Conservation (phyloP, 2,797 vertebrate genomes). For the Australoheros facetus region DNA sequence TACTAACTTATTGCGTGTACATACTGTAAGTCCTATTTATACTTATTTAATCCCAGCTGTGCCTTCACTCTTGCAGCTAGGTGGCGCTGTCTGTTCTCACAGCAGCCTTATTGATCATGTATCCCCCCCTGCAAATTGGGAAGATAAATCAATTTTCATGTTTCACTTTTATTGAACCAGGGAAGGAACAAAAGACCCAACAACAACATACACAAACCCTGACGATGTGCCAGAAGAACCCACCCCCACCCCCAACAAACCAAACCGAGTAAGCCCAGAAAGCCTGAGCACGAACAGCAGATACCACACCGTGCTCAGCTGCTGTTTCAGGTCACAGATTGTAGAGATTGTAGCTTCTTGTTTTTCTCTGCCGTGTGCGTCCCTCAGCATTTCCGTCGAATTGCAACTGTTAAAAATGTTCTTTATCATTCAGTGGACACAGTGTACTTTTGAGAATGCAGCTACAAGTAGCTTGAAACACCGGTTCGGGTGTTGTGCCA, state of each 20-base stretch:
- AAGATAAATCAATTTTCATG: constrained; percentile 5
- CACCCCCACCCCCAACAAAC: not conserved
- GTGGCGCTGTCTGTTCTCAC: constrained; percentile 39
- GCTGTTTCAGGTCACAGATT: not conserved
- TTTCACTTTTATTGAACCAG: not conserved
- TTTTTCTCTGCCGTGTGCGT: not conserved
- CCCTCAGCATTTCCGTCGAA: not conserved
- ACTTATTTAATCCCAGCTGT: constrained; percentile 77
- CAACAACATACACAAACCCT: not conserved
- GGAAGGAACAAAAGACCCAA: not conserved
- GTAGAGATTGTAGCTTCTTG: not conserved
- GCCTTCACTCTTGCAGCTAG: constrained; percentile 77
- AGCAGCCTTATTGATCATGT: constrained; percentile 9
- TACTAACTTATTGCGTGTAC: constrained; percentile 83
- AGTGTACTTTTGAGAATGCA: not conserved
- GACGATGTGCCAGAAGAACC: constrained; percentile 1
- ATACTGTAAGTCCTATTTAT: constrained; percentile 79
- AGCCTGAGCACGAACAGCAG: not conserved
- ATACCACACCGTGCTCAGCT: not conserved
- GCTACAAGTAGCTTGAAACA: not conserved
- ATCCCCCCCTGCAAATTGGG: constrained; percentile 38
- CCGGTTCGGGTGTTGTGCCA: not conserved
- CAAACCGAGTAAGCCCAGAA: not conserved
- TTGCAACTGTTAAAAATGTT: not conserved
- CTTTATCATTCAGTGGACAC: not conserved